Percentiles rank a stretch among this genome's conserved stretches.
phyloP scores from a whole-genome alignment of 1,140 invertebrate species.

The Halyomorpha halys region DNA sequence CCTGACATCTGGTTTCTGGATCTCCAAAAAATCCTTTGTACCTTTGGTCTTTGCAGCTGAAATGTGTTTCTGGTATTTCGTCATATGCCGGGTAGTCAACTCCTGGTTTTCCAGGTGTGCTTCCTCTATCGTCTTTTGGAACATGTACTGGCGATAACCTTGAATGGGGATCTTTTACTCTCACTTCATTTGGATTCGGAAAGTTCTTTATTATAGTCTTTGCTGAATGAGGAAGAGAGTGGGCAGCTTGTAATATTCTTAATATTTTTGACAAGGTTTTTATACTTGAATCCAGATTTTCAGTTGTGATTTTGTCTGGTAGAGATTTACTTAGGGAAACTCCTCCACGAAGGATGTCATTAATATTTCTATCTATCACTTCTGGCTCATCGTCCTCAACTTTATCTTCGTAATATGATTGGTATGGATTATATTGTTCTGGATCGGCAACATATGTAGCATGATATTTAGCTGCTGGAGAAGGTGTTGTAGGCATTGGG shows the following conservation, averaged over 20 bases:
- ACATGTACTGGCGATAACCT: not conserved
- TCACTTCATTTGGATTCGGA: constrained; percentile 10
- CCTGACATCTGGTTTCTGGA: constrained; percentile 73
- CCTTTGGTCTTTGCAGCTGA: constrained; percentile 70
- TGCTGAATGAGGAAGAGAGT: constrained; percentile 22
- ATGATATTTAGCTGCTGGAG: constrained; percentile 16
- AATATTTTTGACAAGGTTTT: constrained; percentile 57
- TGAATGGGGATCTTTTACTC: constrained; percentile 1
- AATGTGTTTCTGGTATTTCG: constrained; percentile 63
- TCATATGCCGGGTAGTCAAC: constrained; percentile 72
- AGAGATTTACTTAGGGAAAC: constrained; percentile 44
- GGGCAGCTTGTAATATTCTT: constrained; percentile 31
- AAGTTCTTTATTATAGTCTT: constrained; percentile 20
- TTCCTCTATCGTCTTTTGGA: constrained; percentile 40
- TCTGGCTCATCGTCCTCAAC: constrained; percentile 8
- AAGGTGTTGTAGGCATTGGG: not conserved
- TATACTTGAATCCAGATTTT: constrained; percentile 67
- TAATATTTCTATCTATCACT: constrained; percentile 15
- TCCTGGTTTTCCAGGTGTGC: constrained; percentile 63
- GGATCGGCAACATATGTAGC: constrained; percentile 16
- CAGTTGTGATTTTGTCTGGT: constrained; percentile 57
- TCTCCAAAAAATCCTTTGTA: constrained; percentile 88
- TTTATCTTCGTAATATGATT: constrained; percentile 7
- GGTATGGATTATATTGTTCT: not conserved
- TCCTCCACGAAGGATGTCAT: constrained; percentile 21